phyloP scores from a whole-genome alignment of 64 coral and sea anemone species.

The Pachyseris speciosa region DNA sequence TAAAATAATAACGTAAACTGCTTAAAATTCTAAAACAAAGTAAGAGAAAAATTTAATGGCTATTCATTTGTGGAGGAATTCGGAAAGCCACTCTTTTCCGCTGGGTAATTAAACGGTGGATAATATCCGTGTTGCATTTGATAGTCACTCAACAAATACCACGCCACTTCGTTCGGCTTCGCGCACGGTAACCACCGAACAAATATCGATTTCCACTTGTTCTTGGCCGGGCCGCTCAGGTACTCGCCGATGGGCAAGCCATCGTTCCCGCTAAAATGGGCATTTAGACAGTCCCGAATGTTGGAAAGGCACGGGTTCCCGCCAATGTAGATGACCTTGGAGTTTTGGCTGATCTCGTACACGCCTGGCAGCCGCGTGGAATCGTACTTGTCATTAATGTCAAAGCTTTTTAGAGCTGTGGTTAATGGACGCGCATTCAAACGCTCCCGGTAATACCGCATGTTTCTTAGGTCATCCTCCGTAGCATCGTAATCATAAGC shows the following conservation, averaged over 20 bases:
- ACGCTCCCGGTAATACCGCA: conserved; percentile 71
- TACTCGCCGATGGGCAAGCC: conserved; percentile 82
- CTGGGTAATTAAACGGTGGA: conserved; percentile 79
- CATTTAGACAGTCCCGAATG: conserved; percentile 84
- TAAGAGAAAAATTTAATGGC: not conserved
- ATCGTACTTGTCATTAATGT: conserved; percentile 52
- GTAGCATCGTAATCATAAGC: conserved; percentile 77
- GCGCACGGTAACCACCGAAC: conserved; percentile 84
- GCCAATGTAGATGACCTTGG: conserved; percentile 86
- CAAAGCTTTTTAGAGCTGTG: conserved; percentile 83
- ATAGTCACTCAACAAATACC: conserved; percentile 84
- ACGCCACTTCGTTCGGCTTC: conserved; percentile 78
- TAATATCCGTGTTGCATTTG: conserved; percentile 73
- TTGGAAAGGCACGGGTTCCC: conserved; percentile 69
- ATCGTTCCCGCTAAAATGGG: conserved; percentile 96
- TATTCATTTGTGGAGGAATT: not conserved
- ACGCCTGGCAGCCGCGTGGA: conserved; percentile 75
- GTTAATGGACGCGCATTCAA: conserved; percentile 63
- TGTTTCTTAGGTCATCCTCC: conserved; percentile 71
- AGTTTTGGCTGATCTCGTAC: conserved; percentile 84
- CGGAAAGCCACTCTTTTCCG: not conserved
- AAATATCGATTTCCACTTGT: conserved; percentile 79
- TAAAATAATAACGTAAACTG: no score
- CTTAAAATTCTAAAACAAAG: not conserved
- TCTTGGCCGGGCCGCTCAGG: conserved; percentile 76